These are phyloP conservation scores for Heteronetta atricapilla DNA, from an alignment of 2,113 vertebrate genomes.

Conservation along the genomic window DNA sequence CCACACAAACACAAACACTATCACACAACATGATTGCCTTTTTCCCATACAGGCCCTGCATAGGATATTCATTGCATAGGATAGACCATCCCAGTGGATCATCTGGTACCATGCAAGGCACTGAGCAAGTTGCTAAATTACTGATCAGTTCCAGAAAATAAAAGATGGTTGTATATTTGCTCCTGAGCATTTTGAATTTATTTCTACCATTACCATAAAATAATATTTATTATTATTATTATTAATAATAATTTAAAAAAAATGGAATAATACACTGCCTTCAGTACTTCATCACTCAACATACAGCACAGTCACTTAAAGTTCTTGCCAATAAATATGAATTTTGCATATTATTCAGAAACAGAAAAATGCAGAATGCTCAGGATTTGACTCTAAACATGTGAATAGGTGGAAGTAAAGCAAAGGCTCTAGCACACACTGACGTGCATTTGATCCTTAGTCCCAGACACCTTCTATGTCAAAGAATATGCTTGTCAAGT, in stretches of 20 bases:
- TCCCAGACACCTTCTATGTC: neutral
- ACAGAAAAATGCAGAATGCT: neutral
- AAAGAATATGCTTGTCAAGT: neutral
- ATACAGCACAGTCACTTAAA: neutral
- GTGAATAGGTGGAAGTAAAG: neutral
- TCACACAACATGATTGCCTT: neutral
- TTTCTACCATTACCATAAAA: neutral
- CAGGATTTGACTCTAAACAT: neutral
- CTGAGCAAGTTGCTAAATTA: neutral
- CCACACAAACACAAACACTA: neutral
- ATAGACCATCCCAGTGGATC: neutral
- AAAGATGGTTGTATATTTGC: neutral
- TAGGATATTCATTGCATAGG: neutral
- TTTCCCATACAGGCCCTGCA: neutral
- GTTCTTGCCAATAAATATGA: neutral
- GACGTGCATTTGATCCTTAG: neutral
- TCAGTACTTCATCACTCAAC: neutral
- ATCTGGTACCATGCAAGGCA: neutral
- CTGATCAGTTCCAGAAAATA: neutral
- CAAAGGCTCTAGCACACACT: neutral
- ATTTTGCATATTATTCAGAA: neutral
- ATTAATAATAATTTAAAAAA: neutral
- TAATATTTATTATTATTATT: no score
- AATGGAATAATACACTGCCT: neutral
- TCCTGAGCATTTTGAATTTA: neutral